These are phyloP conservation scores for Macroramphosus scolopax DNA, from an alignment of 2,797 vertebrate species.

Conservation along the genomic window DNA sequence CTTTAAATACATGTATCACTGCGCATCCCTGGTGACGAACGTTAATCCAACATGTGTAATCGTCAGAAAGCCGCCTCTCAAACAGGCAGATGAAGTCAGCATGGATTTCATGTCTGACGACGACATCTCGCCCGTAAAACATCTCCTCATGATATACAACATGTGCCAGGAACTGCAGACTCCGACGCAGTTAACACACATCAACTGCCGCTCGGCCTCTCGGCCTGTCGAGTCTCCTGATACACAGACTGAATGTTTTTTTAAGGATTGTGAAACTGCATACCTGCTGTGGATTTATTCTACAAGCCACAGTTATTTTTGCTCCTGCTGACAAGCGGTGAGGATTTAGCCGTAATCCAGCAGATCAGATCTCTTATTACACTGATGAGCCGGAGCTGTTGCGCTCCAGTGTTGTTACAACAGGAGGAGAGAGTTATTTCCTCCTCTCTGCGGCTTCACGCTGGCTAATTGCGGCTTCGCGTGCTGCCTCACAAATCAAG, in stretches of 20 bases:
- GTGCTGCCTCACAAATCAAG: conserved; percentile 61
- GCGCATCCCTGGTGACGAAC: too few species aligned
- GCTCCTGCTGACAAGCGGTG: conserved; percentile 63
- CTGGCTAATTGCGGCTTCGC: conserved; percentile 57
- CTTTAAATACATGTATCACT: too few species aligned
- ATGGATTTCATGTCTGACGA: background rate
- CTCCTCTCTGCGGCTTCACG: conserved; percentile 64
- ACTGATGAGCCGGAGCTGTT: conserved; percentile 50
- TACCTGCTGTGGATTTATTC: conserved; percentile 54
- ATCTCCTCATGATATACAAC: conserved; percentile 1
- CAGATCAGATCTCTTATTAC: conserved; percentile 65
- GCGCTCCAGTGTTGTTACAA: conserved; percentile 54
- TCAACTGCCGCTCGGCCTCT: conserved; percentile 9
- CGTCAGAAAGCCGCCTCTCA: too few species aligned
- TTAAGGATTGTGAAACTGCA: conserved; percentile 45
- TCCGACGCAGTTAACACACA: background rate
- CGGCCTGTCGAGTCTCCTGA: conserved; percentile 11
- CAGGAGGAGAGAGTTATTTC: conserved; percentile 45
- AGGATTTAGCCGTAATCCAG: conserved; percentile 61
- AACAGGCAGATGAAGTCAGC: too few species aligned
- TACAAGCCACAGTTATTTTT: conserved; percentile 64
- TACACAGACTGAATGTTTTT: conserved; percentile 29
- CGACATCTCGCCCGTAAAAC: background rate
- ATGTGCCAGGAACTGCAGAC: too few species aligned
- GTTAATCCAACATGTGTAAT: too few species aligned